Base-by-base conservation (phyloP, 2,888 invertebrate genomes). In the Trisateles emortualis region DNA sequence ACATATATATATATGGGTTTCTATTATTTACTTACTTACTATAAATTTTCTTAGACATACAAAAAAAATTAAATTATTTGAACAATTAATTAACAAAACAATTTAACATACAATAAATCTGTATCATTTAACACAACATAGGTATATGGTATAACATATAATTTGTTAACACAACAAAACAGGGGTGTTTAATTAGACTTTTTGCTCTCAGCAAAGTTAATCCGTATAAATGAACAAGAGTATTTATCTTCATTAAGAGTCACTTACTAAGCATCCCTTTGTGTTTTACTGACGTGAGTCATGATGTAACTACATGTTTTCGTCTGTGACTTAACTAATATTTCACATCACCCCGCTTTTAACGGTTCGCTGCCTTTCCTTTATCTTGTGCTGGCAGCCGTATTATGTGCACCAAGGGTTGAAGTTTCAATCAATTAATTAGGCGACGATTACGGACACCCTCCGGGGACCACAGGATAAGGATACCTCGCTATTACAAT, bases 351-450 rank as follows among this genome's bases (percentile, higher is more conserved):
- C 79, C 80, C 86, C 82, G 84, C 80, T 84, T 90, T 91, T 87
- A 86, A 87, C 90, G 88, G 86, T 78, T 85, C 83, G 83, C 70
- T 86, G 88, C 81, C 69, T 85, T 82, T 80, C 87, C 87, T 91
- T 90, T 91, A 91, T 91, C 90, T 88, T 78, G 72, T 76, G 83
- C 83, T 81, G 86, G 87, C 90, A 88, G 87, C 80, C 87, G 78
- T 88, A 88, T 87, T 88, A 88, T 87, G 85, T 86, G 88, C 86
- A 83, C 84, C 75, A 82, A 83, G 88, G 90, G 89, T 82, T 88
- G 84, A 90, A 89, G 83, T 91, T 91, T 90, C 90, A 83, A 92
- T 92, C 90, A 90, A 92, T 92, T 92, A 91, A 92, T 92, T 92
- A 90, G 81, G 79, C 83, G 82, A 81, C 87, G 88, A 88, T 89